phyloP scores from a whole-genome alignment of 2,113 vertebrate species.

The Stigmatopora nigra region DNA sequence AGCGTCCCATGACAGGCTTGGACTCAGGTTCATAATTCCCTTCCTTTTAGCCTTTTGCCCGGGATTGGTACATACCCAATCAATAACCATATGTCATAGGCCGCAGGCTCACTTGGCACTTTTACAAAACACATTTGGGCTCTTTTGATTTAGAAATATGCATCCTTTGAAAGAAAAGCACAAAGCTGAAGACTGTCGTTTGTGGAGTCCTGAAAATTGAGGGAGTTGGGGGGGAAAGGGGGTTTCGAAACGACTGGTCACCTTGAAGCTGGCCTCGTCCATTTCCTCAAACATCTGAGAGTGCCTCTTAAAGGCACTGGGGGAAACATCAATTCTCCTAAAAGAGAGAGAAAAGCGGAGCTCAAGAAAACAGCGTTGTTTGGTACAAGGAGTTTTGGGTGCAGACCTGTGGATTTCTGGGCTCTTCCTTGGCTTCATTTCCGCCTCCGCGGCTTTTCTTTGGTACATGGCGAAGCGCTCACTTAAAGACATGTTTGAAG shows the following conservation, averaged over 20 bases:
- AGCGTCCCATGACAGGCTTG: conserved; percentile 94
- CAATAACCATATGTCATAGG: conserved; percentile 99
- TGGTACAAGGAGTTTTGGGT: not conserved
- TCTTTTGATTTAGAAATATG: conserved; percentile 96
- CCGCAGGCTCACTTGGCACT: conserved; percentile 90
- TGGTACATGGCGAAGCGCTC: conserved; percentile 98
- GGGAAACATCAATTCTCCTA: conserved; percentile 99
- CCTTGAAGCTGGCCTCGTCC: conserved; percentile 91
- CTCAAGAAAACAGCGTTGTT: not conserved
- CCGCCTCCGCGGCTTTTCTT: conserved; percentile 90
- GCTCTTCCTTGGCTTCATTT: conserved; percentile 93
- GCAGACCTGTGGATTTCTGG: conserved; percentile 96
- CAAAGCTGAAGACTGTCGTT: conserved; percentile 84
- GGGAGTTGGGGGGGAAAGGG: conserved; percentile 54
- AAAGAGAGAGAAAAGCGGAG: conserved; percentile 15
- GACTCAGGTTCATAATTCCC: conserved; percentile 93
- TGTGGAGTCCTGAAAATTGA: conserved; percentile 46
- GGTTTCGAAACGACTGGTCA: conserved; percentile 79
- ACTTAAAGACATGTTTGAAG: conserved; percentile 87
- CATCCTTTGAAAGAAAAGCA: conserved; percentile 99
- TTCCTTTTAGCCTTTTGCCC: conserved; percentile 87
- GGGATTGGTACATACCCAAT: conserved; percentile 89
- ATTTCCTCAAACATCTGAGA: conserved; percentile 90
- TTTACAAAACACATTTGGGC: conserved; percentile 92
- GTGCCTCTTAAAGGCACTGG: conserved; percentile 99